Percentiles rank a stretch among this genome's conserved stretches.
Conservation (phyloP, 23 tunicate species). For the Styela clava region DNA sequence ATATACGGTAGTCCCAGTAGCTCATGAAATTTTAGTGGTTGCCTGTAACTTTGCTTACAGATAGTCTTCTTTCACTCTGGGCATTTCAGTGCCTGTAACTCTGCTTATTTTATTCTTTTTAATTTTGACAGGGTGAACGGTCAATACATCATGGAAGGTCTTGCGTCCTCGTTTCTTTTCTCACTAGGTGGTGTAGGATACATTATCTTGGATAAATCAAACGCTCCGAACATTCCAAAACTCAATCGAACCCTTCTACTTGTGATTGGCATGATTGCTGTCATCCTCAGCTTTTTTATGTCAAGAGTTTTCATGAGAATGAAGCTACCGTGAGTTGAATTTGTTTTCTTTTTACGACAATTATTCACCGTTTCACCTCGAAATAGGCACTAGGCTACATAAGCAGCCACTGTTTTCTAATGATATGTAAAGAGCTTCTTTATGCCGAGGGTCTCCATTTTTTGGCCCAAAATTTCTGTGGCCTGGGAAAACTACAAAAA, state of each 20-base stretch:
- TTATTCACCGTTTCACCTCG: too few species aligned
- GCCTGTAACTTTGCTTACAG: too few species aligned
- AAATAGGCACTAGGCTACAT: too few species aligned
- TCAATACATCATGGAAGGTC: conserved; percentile 93
- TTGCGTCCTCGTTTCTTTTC: conserved; percentile 86
- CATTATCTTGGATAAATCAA: conserved; percentile 78
- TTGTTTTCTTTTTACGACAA: neutral
- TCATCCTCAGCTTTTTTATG: conserved; percentile 72
- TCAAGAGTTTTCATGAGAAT: conserved; percentile 93
- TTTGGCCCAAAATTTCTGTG: too few species aligned
- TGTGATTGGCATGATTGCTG: conserved; percentile 63
- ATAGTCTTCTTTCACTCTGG: too few species aligned
- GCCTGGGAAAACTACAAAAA: too few species aligned
- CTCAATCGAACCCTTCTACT: conserved; percentile 68
- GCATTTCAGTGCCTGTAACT: too few species aligned
- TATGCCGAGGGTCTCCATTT: too few species aligned
- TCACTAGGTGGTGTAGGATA: conserved; percentile 88
- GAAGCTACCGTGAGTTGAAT: conserved; percentile 86
- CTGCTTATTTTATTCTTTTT: neutral
- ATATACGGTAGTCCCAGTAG: too few species aligned
- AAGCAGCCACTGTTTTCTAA: too few species aligned
- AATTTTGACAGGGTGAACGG: conserved; percentile 74
- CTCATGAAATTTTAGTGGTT: too few species aligned
- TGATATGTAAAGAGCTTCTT: too few species aligned
- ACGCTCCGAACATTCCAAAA: conserved; percentile 89